Percentiles rank a stretch among this genome's conserved stretches.
phyloP scores from a whole-genome alignment of 2,797 vertebrate species.

The Anolis apletophallus region DNA sequence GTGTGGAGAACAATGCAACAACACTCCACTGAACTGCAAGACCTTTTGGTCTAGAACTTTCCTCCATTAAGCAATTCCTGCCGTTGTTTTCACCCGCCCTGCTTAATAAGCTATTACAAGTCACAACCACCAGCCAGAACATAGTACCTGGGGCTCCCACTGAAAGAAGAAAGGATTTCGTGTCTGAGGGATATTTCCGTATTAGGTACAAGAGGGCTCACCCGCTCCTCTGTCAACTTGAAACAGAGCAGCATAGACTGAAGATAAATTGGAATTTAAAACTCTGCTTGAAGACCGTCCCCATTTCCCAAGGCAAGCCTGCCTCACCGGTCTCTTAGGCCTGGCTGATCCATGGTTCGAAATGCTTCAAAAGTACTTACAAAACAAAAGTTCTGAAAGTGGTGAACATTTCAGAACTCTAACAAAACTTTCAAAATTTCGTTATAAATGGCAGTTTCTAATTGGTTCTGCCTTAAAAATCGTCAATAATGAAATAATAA shows the following conservation, averaged over 20 bases:
- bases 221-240: conserved; percentile 42
- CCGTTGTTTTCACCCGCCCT: conserved; percentile 14
- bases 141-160: conserved; percentile 24
- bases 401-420: no score
- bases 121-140: not conserved
- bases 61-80: conserved; percentile 16
- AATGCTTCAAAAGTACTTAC: no score
- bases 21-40: not conserved
- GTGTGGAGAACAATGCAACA: not conserved
- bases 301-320: not conserved
- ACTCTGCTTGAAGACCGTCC: no score
- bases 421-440: no score
- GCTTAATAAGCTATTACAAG: not conserved
- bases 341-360: no score
- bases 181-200: conserved; percentile 70
- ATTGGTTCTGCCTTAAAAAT: no score
- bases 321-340: not conserved
- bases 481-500: no score
- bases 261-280: no score
- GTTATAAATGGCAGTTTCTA: no score
- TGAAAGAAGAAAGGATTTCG: conserved; percentile 49
- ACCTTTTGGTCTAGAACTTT: not conserved
- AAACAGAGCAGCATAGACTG: no score
- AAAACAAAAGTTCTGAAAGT: no score
- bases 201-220: conserved; percentile 30